These are phyloP conservation scores for Epinephelus coioides DNA, from an alignment of 2,797 vertebrate species.

Conservation along the genomic window DNA sequence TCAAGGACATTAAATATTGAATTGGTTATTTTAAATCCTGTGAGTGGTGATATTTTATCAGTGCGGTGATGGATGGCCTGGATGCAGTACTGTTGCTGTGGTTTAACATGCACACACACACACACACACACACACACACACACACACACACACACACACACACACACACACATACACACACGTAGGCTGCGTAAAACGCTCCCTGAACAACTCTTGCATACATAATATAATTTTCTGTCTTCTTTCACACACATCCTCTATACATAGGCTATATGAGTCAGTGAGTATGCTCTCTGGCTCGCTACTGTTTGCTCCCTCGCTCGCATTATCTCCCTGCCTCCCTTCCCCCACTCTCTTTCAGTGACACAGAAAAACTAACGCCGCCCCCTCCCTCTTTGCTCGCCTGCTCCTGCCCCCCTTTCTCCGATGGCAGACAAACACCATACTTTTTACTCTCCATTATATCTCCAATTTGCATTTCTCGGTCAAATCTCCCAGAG, in stretches of 20 bases:
- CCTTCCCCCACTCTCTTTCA: conserved; percentile 85
- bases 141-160: conserved; percentile 45
- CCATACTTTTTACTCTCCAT: conserved; percentile 61
- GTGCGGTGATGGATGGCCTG: conserved; percentile 52
- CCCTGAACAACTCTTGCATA: conserved; percentile 77
- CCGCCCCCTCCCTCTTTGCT: conserved; percentile 70
- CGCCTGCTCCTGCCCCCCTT: conserved; percentile 63
- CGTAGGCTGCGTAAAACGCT: conserved; percentile 56
- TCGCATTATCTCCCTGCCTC: conserved; percentile 80
- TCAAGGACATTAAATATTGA: conserved; percentile 70
- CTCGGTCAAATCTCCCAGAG: conserved; percentile 10
- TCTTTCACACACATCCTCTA: conserved; percentile 45
- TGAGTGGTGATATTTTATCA: conserved; percentile 67
- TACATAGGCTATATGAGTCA: conserved; percentile 78
- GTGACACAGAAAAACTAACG: conserved; percentile 87
- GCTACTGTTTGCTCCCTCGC: conserved; percentile 74
- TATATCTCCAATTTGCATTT: conserved; percentile 52
- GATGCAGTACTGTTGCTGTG: conserved; percentile 37
- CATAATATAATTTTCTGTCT: conserved; percentile 74
- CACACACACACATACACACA: conserved; percentile 39
- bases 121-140: conserved; percentile 33
- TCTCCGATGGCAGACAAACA: conserved; percentile 74
- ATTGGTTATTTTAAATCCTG: conserved; percentile 55
- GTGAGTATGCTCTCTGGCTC: conserved; percentile 72
- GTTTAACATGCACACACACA: conserved; percentile 45